Evolutionary conservation across 37 sponge, comb jelly and placozoan species (phyloP).

Genomic region (Cliona cf. orientalis): DNA sequence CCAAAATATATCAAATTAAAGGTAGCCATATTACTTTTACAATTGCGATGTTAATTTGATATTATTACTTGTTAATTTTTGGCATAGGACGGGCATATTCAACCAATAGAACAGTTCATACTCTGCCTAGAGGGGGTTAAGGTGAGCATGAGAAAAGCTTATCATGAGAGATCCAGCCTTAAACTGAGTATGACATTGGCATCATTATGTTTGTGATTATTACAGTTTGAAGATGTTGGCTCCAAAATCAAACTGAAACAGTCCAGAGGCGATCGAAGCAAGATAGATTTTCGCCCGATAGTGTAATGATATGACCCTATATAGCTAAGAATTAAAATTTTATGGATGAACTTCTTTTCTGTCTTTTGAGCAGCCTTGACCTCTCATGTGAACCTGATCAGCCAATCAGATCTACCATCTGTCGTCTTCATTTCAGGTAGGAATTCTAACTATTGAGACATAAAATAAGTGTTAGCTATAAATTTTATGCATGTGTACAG

Average conservation of each 20-base stretch:
- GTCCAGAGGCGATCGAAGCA: constrained; percentile 76
- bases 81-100: constrained; percentile 18
- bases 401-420: constrained; percentile 63
- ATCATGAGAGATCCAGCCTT: background rate
- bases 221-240: constrained; percentile 65
- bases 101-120: constrained; percentile 61
- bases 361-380: constrained; percentile 43
- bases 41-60: no score
- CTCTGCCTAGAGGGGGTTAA: constrained; percentile 78
- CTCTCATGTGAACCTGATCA: constrained; percentile 31
- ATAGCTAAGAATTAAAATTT: background rate
- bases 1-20: constrained; percentile 62
- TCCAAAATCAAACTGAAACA: constrained; percentile 69
- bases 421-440: constrained; percentile 88
- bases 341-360: background rate
- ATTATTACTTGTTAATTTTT: no score
- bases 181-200: background rate
- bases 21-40: constrained; percentile 28
- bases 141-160: constrained; percentile 16
- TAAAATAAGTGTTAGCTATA: background rate
- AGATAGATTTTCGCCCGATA: constrained; percentile 56
- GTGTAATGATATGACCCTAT: constrained; percentile 35
- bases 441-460: background rate
- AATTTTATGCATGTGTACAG: constrained; percentile 59
- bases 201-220: background rate